phyloP scores from a whole-genome alignment of 2,113 vertebrate genomes.

The Blennius ocellaris region DNA sequence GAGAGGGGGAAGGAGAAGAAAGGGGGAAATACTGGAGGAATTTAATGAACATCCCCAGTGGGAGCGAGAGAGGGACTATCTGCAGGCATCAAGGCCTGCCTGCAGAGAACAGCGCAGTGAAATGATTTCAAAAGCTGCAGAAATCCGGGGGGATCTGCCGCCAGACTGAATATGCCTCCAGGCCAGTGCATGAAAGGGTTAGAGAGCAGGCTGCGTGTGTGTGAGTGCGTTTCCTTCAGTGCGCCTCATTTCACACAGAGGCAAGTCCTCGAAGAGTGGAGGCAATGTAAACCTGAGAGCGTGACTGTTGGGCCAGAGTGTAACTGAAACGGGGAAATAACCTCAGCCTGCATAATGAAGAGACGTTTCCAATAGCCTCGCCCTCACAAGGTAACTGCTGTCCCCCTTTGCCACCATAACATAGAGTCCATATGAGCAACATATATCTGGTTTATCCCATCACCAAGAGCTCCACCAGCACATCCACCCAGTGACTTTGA shows the following conservation, averaged over 20 bases:
- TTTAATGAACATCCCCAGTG: constrained; percentile 81
- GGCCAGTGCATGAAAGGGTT: constrained; percentile 72
- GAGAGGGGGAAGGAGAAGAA: constrained; percentile 31
- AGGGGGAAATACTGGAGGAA: constrained; percentile 66
- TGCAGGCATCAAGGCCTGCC: constrained; percentile 74
- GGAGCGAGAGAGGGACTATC: constrained; percentile 70
- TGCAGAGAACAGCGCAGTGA: constrained; percentile 65
- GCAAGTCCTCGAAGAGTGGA: constrained; percentile 57
- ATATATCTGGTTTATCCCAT: constrained; percentile 56
- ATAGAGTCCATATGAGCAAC: constrained; percentile 69
- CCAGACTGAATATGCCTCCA: constrained; percentile 77
- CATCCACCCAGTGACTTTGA: constrained; percentile 71
- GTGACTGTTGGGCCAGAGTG: constrained; percentile 50
- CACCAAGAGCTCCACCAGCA: constrained; percentile 62
- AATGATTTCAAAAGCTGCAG: constrained; percentile 79
- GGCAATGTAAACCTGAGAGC: constrained; percentile 74
- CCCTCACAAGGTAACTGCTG: constrained; percentile 39
- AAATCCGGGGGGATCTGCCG: constrained; percentile 78
- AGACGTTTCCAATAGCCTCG: constrained; percentile 44
- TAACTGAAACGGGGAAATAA: constrained; percentile 57
- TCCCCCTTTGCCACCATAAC: constrained; percentile 48
- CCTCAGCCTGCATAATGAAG: constrained; percentile 40
- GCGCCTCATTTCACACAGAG: constrained; percentile 58
- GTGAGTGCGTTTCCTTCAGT: constrained; percentile 63
- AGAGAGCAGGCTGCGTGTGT: constrained; percentile 61